Base-by-base conservation (phyloP, 2,113 vertebrate genomes). In the Rhineura floridana region DNA sequence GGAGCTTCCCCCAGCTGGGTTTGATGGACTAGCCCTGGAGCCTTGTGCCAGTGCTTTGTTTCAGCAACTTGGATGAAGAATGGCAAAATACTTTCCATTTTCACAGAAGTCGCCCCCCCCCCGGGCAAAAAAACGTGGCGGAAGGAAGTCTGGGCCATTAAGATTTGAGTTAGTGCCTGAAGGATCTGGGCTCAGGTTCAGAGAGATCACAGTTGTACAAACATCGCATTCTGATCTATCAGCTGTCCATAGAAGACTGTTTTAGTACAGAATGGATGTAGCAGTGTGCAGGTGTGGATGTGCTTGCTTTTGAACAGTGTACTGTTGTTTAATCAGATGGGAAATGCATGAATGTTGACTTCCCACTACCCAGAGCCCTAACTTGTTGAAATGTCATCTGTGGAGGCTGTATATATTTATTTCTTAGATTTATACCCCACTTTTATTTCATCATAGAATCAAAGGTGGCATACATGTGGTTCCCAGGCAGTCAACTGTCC, bases 351-450 rank as follows among this genome's bases (percentile, higher is more conserved):
- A 19, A 0, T 19, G 65, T 4, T 48, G 0, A 1, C 10, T 46
- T 42, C 67, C 7, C 11, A 2, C 10, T 39, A 83, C 39, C 55
- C 69, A 39, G 13, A 88, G 50, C 70, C 80, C 55, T 77, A 42
- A 15, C 13, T 0, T 0, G 59, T 55, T 30, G 0, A 55, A 62
- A n/a, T 39, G 21, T 63, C n/a, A n/a, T n/a, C n/a, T n/a, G n/a
- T n/a, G n/a, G n/a, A n/a, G n/a, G n/a, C n/a, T n/a, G n/a, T n/a
- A n/a, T n/a, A n/a, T n/a, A n/a, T n/a, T n/a, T n/a, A n/a, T n/a
- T n/a, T n/a, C n/a, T n/a, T n/a, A n/a, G n/a, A n/a, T n/a, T n/a
- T n/a, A n/a, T n/a, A n/a, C n/a, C n/a, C n/a, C n/a, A n/a, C n/a
- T n/a, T n/a, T n/a, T n/a, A n/a, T n/a, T n/a, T n/a, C n/a, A n/a